Evolutionary conservation across 1,140 invertebrate species (phyloP).

Genomic region (Maniola jurtina): DNA sequence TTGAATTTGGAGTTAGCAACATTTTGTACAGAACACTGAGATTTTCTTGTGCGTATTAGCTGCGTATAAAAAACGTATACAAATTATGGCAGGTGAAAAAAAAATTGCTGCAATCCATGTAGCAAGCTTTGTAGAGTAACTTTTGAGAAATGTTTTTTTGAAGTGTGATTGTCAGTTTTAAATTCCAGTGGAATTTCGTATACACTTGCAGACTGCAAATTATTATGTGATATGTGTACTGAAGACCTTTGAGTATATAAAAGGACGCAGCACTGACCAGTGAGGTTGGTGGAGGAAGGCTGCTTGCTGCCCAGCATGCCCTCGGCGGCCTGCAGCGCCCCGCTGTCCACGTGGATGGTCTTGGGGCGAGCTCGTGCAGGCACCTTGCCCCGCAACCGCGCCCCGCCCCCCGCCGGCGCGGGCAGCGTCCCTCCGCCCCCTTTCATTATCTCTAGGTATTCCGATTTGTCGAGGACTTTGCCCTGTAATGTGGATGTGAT

Average conservation of each 20-base stretch:
- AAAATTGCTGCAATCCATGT: neutral
- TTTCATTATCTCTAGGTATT: constrained; percentile 83
- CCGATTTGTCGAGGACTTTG: constrained; percentile 86
- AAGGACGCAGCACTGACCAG: constrained; percentile 77
- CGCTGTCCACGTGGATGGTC: constrained; percentile 92
- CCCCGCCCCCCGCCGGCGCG: constrained; percentile 41
- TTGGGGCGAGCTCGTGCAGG: constrained; percentile 85
- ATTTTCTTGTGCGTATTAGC: too few species aligned
- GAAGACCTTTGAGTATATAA: too few species aligned
- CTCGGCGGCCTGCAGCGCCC: constrained; percentile 86
- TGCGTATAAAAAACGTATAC: neutral
- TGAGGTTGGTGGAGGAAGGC: constrained; percentile 89
- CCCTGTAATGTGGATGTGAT: constrained; percentile 73
- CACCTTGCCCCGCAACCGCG: constrained; percentile 46
- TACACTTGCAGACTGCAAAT: too few species aligned
- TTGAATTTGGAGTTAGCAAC: too few species aligned
- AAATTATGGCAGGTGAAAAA: neutral
- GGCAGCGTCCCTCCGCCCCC: constrained; percentile 26
- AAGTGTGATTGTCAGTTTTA: too few species aligned
- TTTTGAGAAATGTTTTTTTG: neutral
- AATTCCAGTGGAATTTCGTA: too few species aligned
- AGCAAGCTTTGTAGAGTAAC: neutral
- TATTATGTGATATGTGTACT: too few species aligned
- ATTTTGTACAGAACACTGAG: too few species aligned
- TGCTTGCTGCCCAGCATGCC: constrained; percentile 88